A percentile compares a stretch with the other conserved stretches of the same genome.
Conservation (phyloP, 2,113 vertebrate genomes). For the Poecilia latipinna region DNA sequence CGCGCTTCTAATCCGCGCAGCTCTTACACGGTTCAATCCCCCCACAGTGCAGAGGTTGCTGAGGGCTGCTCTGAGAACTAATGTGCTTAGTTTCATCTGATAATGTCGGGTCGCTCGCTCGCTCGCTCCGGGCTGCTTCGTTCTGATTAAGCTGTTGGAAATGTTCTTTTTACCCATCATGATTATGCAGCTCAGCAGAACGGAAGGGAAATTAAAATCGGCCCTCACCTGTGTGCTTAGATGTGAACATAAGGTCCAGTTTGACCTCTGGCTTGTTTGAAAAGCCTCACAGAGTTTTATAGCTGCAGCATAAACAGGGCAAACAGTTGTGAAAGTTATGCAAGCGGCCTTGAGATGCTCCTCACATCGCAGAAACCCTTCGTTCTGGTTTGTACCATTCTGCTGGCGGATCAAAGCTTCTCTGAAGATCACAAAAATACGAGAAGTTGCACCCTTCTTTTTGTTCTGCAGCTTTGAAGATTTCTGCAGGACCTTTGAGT, state of each 20-base stretch:
- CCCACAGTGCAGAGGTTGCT: slow-evolving; percentile 35
- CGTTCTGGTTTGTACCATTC: slow-evolving; percentile 17
- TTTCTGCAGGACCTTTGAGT: slow-evolving; percentile 15
- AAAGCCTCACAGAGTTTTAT: slow-evolving; percentile 27
- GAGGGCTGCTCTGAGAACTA: slow-evolving; percentile 33
- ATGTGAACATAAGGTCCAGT: slow-evolving; percentile 2
- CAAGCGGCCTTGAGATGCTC: slow-evolving; percentile 22
- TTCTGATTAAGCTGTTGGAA: slow-evolving; percentile 28
- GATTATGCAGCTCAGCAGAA: slow-evolving; percentile 35
- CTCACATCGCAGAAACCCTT: neutral
- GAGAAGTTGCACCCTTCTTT: neutral
- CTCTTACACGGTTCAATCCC: slow-evolving; percentile 42
- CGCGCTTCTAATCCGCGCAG: slow-evolving; percentile 33
- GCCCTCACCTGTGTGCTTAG: slow-evolving; percentile 36
- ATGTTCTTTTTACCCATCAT: slow-evolving; percentile 16
- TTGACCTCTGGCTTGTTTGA: slow-evolving; percentile 33
- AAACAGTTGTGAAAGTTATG: slow-evolving; percentile 29
- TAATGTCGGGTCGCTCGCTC: slow-evolving; percentile 26
- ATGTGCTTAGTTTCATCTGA: slow-evolving; percentile 46
- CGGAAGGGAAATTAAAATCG: slow-evolving; percentile 2
- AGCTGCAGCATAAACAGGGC: neutral
- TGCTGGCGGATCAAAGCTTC: slow-evolving; percentile 31
- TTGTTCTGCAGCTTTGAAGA: slow-evolving; percentile 36
- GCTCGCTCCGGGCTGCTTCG: slow-evolving; percentile 3
- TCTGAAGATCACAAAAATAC: slow-evolving; percentile 26